phyloP scores from a whole-genome alignment of 1,140 invertebrate species.

The Hylaeus volcanicus region DNA sequence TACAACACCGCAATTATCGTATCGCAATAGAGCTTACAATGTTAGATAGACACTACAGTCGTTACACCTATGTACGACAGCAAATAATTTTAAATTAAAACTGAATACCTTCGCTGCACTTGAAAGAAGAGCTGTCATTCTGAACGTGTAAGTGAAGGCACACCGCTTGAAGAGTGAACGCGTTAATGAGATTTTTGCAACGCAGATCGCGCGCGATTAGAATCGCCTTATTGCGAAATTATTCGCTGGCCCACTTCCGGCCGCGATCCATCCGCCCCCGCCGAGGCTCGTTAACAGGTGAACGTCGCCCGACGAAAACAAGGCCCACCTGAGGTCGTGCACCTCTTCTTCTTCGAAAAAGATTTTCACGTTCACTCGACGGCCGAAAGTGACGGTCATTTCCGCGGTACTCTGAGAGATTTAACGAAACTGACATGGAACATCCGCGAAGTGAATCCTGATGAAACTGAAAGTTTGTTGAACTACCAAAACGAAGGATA shows the following conservation, averaged over 20 bases:
- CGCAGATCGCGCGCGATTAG: slow-evolving; percentile 50
- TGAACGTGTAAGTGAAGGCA: too few species aligned
- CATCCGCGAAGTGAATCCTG: too few species aligned
- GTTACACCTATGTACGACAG: too few species aligned
- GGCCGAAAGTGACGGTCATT: slow-evolving; percentile 1
- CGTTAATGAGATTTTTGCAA: slow-evolving; percentile 39
- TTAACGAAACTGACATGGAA: background rate
- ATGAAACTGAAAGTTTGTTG: too few species aligned
- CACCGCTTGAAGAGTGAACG: too few species aligned
- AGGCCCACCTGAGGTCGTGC: slow-evolving; percentile 22
- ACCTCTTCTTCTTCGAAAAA: slow-evolving; percentile 26
- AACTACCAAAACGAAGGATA: too few species aligned
- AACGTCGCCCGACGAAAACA: slow-evolving; percentile 5
- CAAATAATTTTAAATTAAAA: too few species aligned
- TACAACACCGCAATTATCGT: too few species aligned
- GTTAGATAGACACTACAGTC: too few species aligned
- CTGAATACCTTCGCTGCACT: too few species aligned
- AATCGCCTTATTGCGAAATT: slow-evolving; percentile 53
- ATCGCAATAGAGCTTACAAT: too few species aligned
- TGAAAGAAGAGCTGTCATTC: too few species aligned
- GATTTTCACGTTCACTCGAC: slow-evolving; percentile 4
- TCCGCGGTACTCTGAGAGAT: background rate
- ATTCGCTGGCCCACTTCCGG: slow-evolving; percentile 45
- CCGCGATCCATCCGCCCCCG: slow-evolving; percentile 1
- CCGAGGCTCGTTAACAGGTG: slow-evolving; percentile 10